Conservation (phyloP, 2,888 invertebrate species). For the Apomyelois bistriatella region DNA sequence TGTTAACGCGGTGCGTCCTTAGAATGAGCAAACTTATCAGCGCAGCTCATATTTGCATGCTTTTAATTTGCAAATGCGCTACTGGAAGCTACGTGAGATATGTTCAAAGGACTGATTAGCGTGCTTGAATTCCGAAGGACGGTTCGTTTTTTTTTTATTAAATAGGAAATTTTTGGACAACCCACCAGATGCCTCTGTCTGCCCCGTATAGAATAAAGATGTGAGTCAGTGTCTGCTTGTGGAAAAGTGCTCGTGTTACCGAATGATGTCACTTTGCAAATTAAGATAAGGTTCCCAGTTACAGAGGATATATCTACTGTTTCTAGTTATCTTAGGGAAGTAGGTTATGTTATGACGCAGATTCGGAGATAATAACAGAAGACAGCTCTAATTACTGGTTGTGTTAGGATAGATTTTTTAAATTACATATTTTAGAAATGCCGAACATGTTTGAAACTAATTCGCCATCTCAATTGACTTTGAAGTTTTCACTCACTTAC, state of each 20-base stretch:
- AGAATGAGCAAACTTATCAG: constrained; percentile 3
- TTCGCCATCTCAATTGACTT: too few relatives aligned
- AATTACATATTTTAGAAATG: too few relatives aligned
- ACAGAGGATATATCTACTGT: constrained; percentile 6
- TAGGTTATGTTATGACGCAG: neutral
- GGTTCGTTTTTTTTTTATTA: too few relatives aligned
- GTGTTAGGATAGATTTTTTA: too few relatives aligned
- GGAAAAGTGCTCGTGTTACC: neutral
- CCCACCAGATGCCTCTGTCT: too few relatives aligned
- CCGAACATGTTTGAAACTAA: too few relatives aligned
- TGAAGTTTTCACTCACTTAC: too few relatives aligned
- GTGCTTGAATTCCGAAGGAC: too few relatives aligned
- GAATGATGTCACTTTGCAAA: constrained; percentile 8
- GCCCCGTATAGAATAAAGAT: too few relatives aligned
- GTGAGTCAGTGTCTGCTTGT: too few relatives aligned
- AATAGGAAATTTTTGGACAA: too few relatives aligned
- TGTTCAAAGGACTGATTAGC: neutral
- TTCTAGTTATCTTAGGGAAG: neutral
- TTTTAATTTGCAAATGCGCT: constrained; percentile 6
- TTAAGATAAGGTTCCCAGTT: constrained; percentile 8
- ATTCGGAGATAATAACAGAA: neutral
- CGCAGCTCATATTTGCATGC: neutral
- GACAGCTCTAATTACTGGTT: too few relatives aligned
- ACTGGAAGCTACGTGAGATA: constrained; percentile 7
- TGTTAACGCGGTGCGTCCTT: constrained; percentile 1